These are phyloP conservation scores for Setophaga petechia DNA, from an alignment of 2,113 vertebrate species.

Conservation along the genomic window DNA sequence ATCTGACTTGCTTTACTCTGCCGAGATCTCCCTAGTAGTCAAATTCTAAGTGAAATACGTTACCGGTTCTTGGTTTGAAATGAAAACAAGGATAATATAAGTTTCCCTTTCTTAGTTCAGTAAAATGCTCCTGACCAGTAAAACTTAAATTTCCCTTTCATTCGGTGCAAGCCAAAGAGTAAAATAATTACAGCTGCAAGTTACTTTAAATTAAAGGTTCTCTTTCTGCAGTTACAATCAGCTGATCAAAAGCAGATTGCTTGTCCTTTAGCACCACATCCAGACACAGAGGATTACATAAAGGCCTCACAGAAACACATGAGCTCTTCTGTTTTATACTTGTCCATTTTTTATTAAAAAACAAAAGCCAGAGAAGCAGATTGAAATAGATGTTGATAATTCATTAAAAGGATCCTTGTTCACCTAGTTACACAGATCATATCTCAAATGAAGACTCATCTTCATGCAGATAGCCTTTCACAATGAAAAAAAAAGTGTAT, in stretches of 20 bases:
- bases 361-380: constrained; percentile 28
- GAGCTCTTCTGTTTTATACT: constrained; percentile 29
- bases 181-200: constrained; percentile 55
- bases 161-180: constrained; percentile 52
- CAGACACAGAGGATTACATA: constrained; percentile 50
- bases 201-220: constrained; percentile 54
- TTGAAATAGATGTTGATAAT: not conserved
- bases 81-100: not conserved
- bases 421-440: constrained; percentile 36
- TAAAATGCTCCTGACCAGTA: constrained; percentile 29
- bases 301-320: constrained; percentile 32
- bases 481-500: not conserved
- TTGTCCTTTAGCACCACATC: constrained; percentile 62
- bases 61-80: constrained; percentile 27
- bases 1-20: constrained; percentile 87
- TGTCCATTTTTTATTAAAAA: constrained; percentile 30
- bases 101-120: constrained; percentile 63
- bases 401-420: constrained; percentile 17
- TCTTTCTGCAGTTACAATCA: constrained; percentile 44
- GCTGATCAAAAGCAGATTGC: constrained; percentile 62
- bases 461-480: not conserved
- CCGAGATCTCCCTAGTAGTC: constrained; percentile 49
- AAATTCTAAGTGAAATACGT: constrained; percentile 35
- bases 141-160: constrained; percentile 63
- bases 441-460: constrained; percentile 20